Base-by-base conservation (phyloP, 2,797 vertebrate genomes). In the Halcyon smyrnensis region DNA sequence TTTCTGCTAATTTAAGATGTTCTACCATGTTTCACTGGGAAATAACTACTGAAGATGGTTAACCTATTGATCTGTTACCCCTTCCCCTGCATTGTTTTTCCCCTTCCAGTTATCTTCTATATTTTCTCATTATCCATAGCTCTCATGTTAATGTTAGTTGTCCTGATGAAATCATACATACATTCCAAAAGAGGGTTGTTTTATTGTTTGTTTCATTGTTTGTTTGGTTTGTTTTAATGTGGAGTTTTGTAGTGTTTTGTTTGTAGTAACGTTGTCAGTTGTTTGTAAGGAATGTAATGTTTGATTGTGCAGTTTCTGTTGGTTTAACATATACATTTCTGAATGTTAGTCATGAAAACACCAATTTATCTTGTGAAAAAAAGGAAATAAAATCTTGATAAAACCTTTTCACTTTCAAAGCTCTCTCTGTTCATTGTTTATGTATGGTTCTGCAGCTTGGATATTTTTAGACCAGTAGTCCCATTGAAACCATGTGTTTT, bases 381-480 rank as follows among this genome's bases (percentile, higher is more conserved):
- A 50, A 41, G 25, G 45, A 77, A 79, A 60, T 67, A 91, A 95
- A 84, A 67, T 91, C 85, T 76, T 74, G 65, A 82, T 87, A 90
- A 96, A 96, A 84, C 51, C 34, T 90, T 93, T 83, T 57, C 92
- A 86, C 64, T 95, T 95, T 89, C 75, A 93, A 68, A 90, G 71
- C 64, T 85, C 43, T 34, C 88, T 96, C 71, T 87, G 32, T 85
- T 96, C 68, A 54, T 90, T 92, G 82, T 91, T 93, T 93, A 70
- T 87, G 65, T 86, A 71, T 84, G 56, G 53, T 59, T 94, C 59
- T 96, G 51, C 75, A 88, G 64, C 34, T 60, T 89, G 46, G 48
- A 36, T 96, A 95, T 95, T 97, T 97, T 95, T 96, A 94, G 89
- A 32, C 65, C 7, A 5, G 41, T 84, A 39, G 54, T 95, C 92